These are phyloP conservation scores for Melipona quadrifasciata DNA, from an alignment of 1,140 invertebrate genomes.

Conservation along the genomic window DNA sequence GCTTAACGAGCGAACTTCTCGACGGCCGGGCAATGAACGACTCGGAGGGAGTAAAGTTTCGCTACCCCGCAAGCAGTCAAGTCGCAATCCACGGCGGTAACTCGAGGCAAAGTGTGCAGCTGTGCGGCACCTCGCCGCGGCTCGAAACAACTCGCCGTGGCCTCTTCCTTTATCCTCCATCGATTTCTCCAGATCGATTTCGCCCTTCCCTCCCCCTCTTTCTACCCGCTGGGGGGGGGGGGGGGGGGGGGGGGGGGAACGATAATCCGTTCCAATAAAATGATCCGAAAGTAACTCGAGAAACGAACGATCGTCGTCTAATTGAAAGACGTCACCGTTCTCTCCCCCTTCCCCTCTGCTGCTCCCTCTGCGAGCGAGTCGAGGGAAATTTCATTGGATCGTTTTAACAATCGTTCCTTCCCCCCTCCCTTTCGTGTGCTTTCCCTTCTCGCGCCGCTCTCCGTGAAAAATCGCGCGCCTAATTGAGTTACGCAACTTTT, in stretches of 20 bases:
- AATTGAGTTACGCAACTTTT: conserved; percentile 51
- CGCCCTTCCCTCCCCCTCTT: background rate
- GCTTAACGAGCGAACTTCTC: conserved; percentile 40
- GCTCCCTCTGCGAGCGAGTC: background rate
- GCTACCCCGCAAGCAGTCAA: conserved; percentile 30
- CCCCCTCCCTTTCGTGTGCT: no score
- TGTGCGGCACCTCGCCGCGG: conserved; percentile 8
- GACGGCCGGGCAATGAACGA: conserved; percentile 3
- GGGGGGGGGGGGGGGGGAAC: conserved; percentile 28
- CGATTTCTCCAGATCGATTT: conserved; percentile 6
- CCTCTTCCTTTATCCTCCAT: conserved; percentile 10
- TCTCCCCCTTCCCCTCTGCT: background rate
- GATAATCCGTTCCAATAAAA: conserved; percentile 40
- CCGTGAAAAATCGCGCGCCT: conserved; percentile 37
- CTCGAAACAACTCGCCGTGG: conserved; percentile 1
- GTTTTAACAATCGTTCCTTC: conserved; percentile 43
- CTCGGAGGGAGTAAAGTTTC: background rate
- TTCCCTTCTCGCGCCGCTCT: background rate
- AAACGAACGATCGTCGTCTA: conserved; percentile 48
- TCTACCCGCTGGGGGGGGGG: background rate
- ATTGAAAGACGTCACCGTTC: conserved; percentile 40
- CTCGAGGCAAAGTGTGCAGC: conserved; percentile 46
- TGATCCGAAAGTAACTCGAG: conserved; percentile 34
- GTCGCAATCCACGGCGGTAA: conserved; percentile 49
- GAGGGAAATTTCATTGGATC: conserved; percentile 48